These are phyloP conservation scores for Phragmatobia fuliginosa DNA, from an alignment of 2,888 invertebrate species.

Conservation along the genomic window DNA sequence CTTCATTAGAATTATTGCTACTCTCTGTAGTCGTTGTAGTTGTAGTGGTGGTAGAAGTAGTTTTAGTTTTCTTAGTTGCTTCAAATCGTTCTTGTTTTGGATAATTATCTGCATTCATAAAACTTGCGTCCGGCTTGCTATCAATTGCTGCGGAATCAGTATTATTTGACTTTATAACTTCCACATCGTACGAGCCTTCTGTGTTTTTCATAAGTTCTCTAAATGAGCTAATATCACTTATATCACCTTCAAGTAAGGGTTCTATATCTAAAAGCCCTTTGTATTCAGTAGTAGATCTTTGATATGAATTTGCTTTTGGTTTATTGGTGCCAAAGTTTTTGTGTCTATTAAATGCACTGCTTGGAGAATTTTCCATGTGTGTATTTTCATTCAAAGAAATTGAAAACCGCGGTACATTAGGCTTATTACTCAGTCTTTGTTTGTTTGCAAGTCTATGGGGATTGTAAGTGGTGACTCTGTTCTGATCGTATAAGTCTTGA, in stretches of 20 bases:
- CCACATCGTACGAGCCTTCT: constrained; percentile 82
- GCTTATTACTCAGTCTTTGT: constrained; percentile 75
- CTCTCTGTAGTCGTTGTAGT: constrained; percentile 50
- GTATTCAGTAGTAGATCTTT: constrained; percentile 78
- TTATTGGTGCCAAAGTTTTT: constrained; percentile 57
- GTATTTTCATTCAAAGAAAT: constrained; percentile 57
- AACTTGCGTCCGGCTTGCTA: constrained; percentile 79
- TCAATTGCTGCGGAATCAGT: constrained; percentile 63
- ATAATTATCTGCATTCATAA: constrained; percentile 75
- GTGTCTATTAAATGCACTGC: constrained; percentile 56
- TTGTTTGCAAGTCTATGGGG: constrained; percentile 74
- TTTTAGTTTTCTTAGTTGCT: constrained; percentile 52
- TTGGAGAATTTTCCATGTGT: constrained; percentile 51
- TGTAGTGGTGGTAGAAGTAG: constrained; percentile 46
- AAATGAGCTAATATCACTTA: constrained; percentile 81
- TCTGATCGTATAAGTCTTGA: constrained; percentile 78
- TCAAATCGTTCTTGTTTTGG: constrained; percentile 58
- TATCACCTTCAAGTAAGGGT: constrained; percentile 87
- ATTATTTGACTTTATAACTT: constrained; percentile 83
- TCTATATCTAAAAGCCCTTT: constrained; percentile 85
- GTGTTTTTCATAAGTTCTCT: constrained; percentile 82
- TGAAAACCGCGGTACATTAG: constrained; percentile 65
- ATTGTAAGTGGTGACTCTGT: constrained; percentile 82
- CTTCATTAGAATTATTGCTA: constrained; percentile 48
- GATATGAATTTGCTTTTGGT: constrained; percentile 59